Base-by-base conservation (phyloP, 2,888 invertebrate genomes). In the Brachynemurus nebulosus region DNA sequence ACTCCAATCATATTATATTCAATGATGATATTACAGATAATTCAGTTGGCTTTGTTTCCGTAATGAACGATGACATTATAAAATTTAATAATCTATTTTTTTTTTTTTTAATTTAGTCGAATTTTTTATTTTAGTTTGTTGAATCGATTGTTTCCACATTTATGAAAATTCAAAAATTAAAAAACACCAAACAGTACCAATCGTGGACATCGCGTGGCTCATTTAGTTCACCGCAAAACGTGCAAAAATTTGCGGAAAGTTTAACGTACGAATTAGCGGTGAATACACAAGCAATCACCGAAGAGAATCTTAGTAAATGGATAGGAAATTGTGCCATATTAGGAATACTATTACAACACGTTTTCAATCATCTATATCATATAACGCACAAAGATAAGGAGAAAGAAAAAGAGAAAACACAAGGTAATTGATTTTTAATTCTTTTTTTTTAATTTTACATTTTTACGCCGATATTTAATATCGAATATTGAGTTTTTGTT, bases 91-190 rank as follows among this genome's bases (percentile, higher is more conserved):
- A n/a, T n/a, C n/a, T n/a, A n/a, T n/a, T n/a, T 17, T 30, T 8
- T 14, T n/a, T 18, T 17, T n/a, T 35, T 35, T 14, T 7, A 35
- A 35, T 14, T 35, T 35, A 23, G 6, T 23, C 9, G 7, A 50
- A 51, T 11, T 54, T 50, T 35, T 61, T 54, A 46, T 60, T 65
- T n/a, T 65, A 81, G 74, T 85, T 82, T 58, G 78, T 84, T 49
- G 80, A 82, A 59, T 78, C 80, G 50, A 76, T 84, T 54, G 78
- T 83, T 1, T 80, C 80, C 21, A 82, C 83, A 1, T 85, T 81
- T 58, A 73, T 84, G 59, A 76, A 76, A 58, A 73, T 78, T 30
- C 69, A 80, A 51, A 78, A 77, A 52, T 63, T 74, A 25, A 69
- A 65, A 50, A 66, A 66, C 44, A 68, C 69, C 11, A 62, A 64